Evolutionary conservation across 2,113 vertebrate species (phyloP), one percentile per base, ranked within the genome.

Genomic region (Hippocampus guttulatus): DNA sequence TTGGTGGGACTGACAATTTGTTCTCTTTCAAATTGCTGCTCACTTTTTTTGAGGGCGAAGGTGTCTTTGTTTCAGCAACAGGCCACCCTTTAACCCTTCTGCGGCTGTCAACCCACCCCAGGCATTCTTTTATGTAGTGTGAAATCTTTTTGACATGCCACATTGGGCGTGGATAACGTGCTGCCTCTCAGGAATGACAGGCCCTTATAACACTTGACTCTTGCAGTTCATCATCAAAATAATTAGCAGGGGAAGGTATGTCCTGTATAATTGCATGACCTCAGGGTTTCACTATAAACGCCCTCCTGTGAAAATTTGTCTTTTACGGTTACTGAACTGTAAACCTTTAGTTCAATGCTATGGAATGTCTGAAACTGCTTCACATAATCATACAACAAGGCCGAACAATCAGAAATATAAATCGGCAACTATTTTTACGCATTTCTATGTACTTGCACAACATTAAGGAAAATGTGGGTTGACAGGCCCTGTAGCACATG

Each of bases 1-100:
- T 76, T 65, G 75, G 67, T 76, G 27, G 80, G 66, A 84, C 84
- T 38, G 5, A 38, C 82, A 83, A 85, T 86, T 86, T 85, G 80
- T 82, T 84, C 82, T 74, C 74, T 14, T 43, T 77, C 81, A 71
- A 38, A 30, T 74, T 76, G 76, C 69, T 84, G 73, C 73, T 68
- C 73, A 68, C 76, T 68, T 82, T 78, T 81, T 70, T 25, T 67
- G 51, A 52, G 70, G 75, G 18, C 73, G 60, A 63, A 47, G 81
- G 78, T 81, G 33, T 65, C 8, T 68, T 23, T 58, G 38, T 58
- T n/a, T 75, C 33, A 70, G 67, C 75, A 75, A 40, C 77, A 52
- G 75, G 84, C 82, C 87, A 78, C 75, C 70, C 54, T 67, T 38
- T 6, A 38, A 77, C 80, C 72, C 76, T 60, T 74, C 69, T 38